phyloP scores from a whole-genome alignment of 2,888 invertebrate species.

The Morpho achilles region DNA sequence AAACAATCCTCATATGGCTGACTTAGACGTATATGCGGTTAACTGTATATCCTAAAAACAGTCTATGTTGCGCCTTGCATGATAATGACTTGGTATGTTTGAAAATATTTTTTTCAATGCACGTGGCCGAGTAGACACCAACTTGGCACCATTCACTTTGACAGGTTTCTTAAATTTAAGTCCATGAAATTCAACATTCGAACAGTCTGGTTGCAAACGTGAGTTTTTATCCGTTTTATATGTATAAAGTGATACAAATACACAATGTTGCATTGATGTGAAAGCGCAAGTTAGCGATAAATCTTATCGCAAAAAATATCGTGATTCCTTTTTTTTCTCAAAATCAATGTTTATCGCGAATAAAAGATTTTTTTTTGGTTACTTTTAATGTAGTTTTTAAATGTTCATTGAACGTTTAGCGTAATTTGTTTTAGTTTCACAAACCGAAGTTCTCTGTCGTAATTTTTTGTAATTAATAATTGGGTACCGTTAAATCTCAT shows the following conservation, averaged over 20 bases:
- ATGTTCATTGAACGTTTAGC: too few species aligned
- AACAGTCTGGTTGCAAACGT: conserved; percentile 16
- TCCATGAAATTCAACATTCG: conserved; percentile 36
- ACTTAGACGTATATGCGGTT: conserved; percentile 31
- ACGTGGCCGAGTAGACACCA: conserved; percentile 22
- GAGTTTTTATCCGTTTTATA: conserved; percentile 18
- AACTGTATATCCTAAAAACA: conserved; percentile 45
- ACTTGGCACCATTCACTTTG: conserved; percentile 33
- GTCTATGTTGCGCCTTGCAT: conserved; percentile 29
- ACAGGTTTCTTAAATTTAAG: conserved; percentile 33
- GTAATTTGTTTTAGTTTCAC: too few species aligned
- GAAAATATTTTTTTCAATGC: conserved; percentile 28
- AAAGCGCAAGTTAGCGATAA: background rate
- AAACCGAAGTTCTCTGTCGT: too few species aligned
- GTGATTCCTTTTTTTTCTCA: too few species aligned
- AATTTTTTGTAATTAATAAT: background rate
- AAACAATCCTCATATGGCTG: conserved; percentile 25
- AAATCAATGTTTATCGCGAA: too few species aligned
- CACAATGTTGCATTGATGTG: background rate
- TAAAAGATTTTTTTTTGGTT: too few species aligned
- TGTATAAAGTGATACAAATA: conserved; percentile 6
- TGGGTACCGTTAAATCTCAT: background rate
- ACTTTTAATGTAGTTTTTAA: too few species aligned
- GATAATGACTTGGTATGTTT: conserved; percentile 26
- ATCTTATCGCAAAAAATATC: too few species aligned